phyloP scores from a whole-genome alignment of 92 coral and sea anemone genomes.

The Phenganax stokvisi region DNA sequence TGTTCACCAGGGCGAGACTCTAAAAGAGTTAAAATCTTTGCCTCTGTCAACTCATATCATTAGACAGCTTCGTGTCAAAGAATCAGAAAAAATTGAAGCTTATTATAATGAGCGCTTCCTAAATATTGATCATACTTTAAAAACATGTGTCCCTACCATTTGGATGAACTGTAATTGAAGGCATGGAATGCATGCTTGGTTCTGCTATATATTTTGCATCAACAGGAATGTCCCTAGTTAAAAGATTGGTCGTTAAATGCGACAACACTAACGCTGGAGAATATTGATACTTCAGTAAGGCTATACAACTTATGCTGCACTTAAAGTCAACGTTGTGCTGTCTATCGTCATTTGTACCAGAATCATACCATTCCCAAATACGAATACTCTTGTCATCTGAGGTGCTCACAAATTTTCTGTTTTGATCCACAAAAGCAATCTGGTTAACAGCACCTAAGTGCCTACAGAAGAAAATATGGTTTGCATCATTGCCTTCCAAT shows the following conservation, averaged over 20 bases:
- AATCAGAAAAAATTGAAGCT: no score
- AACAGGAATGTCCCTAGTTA: slow-evolving; percentile 86
- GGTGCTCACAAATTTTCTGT: slow-evolving; percentile 90
- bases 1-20: no score
- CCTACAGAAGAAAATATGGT: slow-evolving; percentile 41
- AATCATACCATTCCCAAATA: slow-evolving; percentile 94
- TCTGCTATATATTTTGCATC: slow-evolving; percentile 94
- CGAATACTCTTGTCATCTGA: slow-evolving; percentile 95
- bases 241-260: neutral
- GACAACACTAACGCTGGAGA: neutral
- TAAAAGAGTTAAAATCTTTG: no score
- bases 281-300: no score
- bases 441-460: slow-evolving; percentile 98
- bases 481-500: neutral
- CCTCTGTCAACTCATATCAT: no score
- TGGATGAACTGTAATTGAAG: slow-evolving; percentile 83
- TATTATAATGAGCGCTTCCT: no score
- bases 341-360: neutral
- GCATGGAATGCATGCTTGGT: slow-evolving; percentile 97
- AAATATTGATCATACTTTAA: neutral
- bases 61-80: no score
- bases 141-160: slow-evolving; percentile 53
- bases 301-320: no score
- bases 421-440: slow-evolving; percentile 93
- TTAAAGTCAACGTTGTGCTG: no score